These are phyloP conservation scores for Lampropteryx suffumata DNA, from an alignment of 2,888 invertebrate genomes.

Conservation along the genomic window DNA sequence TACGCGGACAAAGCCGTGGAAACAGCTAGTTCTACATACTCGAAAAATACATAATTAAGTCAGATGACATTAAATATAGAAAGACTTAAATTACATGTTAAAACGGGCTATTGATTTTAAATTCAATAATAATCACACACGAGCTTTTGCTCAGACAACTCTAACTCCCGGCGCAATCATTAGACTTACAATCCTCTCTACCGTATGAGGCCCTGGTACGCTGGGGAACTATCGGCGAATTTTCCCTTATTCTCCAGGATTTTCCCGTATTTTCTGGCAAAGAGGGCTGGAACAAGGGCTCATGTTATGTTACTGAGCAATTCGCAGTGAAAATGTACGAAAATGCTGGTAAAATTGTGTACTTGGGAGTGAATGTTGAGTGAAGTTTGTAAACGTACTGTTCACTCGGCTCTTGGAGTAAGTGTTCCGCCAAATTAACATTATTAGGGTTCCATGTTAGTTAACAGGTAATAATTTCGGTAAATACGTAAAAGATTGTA, in stretches of 20 bases:
- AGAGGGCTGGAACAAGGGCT: conserved; percentile 20
- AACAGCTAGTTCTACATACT: no score
- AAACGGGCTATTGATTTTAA: no score
- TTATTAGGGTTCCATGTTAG: conserved; percentile 7
- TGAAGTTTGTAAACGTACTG: conserved; percentile 4
- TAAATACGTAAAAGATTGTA: not conserved
- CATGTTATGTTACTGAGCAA: conserved; percentile 37
- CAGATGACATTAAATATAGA: no score
- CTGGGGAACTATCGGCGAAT: conserved; percentile 67
- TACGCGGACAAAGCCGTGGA: no score
- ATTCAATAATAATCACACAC: no score
- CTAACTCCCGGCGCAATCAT: conserved; percentile 58
- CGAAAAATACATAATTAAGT: no score
- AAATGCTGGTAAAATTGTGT: conserved; percentile 15
- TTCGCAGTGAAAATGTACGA: conserved; percentile 21
- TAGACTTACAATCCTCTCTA: conserved; percentile 69
- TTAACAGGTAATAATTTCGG: not conserved
- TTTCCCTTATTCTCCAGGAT: conserved; percentile 56
- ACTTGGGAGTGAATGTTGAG: conserved; percentile 8
- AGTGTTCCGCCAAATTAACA: conserved; percentile 12
- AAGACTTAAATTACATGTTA: no score
- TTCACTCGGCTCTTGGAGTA: not conserved
- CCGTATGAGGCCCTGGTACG: conserved; percentile 57
- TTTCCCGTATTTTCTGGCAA: conserved; percentile 48
- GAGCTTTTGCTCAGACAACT: not conserved